Base-by-base conservation (phyloP, 2,797 vertebrate species). In the Liparis tanakae region DNA sequence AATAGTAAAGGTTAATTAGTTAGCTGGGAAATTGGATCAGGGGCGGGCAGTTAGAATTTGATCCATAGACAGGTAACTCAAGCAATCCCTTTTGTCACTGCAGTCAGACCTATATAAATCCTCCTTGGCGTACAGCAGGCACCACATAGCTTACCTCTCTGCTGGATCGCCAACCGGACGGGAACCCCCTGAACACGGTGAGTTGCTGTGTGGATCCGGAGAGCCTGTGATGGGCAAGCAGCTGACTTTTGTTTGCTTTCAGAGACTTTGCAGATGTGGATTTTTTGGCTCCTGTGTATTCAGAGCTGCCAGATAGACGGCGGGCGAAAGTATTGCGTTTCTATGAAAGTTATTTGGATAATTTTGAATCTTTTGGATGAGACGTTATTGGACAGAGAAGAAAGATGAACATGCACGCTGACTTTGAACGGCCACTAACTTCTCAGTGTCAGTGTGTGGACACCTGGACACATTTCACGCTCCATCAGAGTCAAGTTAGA, bases 1-100 rank as follows among this genome's bases (percentile, higher is more conserved):
- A 97, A 97, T 95, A 97, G 97, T 94, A 95, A 93, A 94, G 95
- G 95, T 96, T 97, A 95, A 96, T 98, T 96, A 97, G 96, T 95
- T 95, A 95, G 94, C 89, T 87, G 92, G 89, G 97, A 96, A 97
- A 99, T 93, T 90, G 78, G 96, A 99, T 95, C 94, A 83, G 90
- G 85, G 91, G 94, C 94, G 95, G 94, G 93, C 93, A 89, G 93
- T 91, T 91, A 92, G 94, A 95, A 98, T 94, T 94, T 95, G 97
- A 99, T 98, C 96, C 96, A 92, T 73, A 85, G 93, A 94, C 92
- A 94, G 94, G 97, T 97, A 98, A 99, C 95, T 94, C 88, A 93
- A 99, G 97, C 90, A 91, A 93, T 89, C 91, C 92, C 94, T 85
- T 94, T 96, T 96, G 96, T 97, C 95, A 92, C 92, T 82, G 94